Base-by-base conservation (phyloP, 2,888 invertebrate species). In the Morpho helenor region DNA sequence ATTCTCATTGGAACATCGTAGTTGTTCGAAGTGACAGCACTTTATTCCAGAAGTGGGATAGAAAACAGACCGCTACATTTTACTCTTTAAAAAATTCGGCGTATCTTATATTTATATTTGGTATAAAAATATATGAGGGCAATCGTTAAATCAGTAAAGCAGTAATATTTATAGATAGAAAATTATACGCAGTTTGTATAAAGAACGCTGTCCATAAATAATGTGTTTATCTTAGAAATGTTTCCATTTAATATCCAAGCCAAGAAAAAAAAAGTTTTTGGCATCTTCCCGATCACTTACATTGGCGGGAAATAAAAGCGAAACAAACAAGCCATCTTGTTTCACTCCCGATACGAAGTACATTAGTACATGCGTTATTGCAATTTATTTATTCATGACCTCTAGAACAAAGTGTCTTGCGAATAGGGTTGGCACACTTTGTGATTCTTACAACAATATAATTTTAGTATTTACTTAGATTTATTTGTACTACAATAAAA, bases 191-290 rank as follows among this genome's bases (percentile, higher is more conserved):
- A 53, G 9, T 56, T 56, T 52, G 55, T 60, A 60, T 60, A 61
- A 59, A 58, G 58, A 49, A 39, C 41, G 43, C 43, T 47, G 52
- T 51, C 58, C 60, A 56, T 60, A 53, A 65, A 66, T 64, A 66
- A 64, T 58, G 58, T 64, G 60, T 66, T 66, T 65, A 65, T 65
- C 52, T 57, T 57, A 46, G 56, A 59, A 61, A 65, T 63, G 60
- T 61, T 64, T 59, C 61, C 61, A 61, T 69, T 61, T 63, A 59
- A 58, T 58, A 59, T 64, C 52, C 45, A 62, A 62, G 65, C 66
- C 61, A 66, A 64, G 43, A 43, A 43, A 53, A 66, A 69, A 71
- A 68, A 65, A 49, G 61, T 63, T 64, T 68, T 74, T 74, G 73
- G 73, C 72, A 74, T 52, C 58, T 61, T 53, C 60, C 60, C 59